These are phyloP conservation scores for Nibea albiflora DNA, from an alignment of 2,113 vertebrate genomes.

Conservation along the genomic window DNA sequence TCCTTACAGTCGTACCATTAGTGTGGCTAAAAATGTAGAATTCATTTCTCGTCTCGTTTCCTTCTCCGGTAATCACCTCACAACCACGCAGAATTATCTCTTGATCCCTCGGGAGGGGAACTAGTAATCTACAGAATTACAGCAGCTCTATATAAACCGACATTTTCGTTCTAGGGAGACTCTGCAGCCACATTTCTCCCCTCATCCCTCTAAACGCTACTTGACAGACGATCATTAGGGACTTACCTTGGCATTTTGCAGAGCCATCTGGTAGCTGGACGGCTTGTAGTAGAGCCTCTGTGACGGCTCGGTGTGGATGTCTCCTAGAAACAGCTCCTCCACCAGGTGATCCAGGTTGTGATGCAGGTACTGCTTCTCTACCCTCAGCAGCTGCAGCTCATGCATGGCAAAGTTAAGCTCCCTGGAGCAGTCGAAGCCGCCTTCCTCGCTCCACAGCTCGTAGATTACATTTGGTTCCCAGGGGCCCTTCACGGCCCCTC, in stretches of 20 bases:
- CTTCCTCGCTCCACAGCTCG: conserved; percentile 91
- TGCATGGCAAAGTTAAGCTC: conserved; percentile 96
- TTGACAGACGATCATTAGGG: accelerated
- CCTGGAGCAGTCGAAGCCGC: conserved; percentile 87
- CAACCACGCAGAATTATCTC: not conserved
- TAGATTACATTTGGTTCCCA: conserved; percentile 88
- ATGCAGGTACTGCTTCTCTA: conserved; percentile 95
- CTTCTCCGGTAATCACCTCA: too few species aligned
- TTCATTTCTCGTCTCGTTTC: too few species aligned
- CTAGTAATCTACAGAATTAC: not conserved
- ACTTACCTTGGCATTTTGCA: conserved; percentile 94
- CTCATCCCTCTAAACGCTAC: not conserved
- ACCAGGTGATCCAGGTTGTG: conserved; percentile 92
- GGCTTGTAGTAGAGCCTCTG: conserved; percentile 95
- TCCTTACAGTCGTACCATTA: too few species aligned
- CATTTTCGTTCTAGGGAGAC: not conserved
- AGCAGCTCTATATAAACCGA: not conserved
- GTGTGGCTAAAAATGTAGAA: too few species aligned
- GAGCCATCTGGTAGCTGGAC: conserved; percentile 93
- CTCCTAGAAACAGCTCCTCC: conserved; percentile 95
- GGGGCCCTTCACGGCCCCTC: conserved; percentile 74
- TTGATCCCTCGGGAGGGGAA: not conserved
- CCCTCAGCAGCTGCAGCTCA: conserved; percentile 93
- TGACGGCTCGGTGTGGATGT: conserved; percentile 91
- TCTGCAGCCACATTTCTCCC: not conserved